Percentiles rank a stretch among this genome's conserved stretches.
phyloP scores from a whole-genome alignment of 2,113 vertebrate species.

The Apistogramma diplotaenia region DNA sequence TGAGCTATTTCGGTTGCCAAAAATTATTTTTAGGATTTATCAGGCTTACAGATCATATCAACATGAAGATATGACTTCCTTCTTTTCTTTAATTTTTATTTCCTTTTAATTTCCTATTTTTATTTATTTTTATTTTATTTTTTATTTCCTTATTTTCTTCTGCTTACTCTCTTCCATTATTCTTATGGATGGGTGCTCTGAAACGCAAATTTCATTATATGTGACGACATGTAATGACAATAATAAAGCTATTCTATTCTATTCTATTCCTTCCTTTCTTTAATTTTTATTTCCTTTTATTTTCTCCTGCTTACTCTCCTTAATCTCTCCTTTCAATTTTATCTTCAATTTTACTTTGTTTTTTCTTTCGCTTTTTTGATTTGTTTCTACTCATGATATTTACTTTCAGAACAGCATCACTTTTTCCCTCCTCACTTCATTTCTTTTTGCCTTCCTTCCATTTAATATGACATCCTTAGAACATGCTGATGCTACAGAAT shows the following conservation, averaged over 20 bases:
- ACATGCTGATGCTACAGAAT: not conserved
- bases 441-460: not conserved
- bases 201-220: too few relatives aligned
- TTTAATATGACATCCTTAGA: not conserved
- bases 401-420: not conserved
- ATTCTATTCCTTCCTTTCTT: not conserved
- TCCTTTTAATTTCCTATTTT: not conserved
- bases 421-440: not conserved
- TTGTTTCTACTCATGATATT: not conserved
- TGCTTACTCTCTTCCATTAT: too few relatives aligned
- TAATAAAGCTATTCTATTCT: too few relatives aligned
- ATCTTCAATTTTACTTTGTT: too few relatives aligned
- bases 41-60: too few relatives aligned
- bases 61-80: not conserved
- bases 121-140: too few relatives aligned
- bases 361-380: too few relatives aligned
- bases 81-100: not conserved
- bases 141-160: too few relatives aligned
- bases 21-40: not conserved
- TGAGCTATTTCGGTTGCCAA: accelerated
- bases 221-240: too few relatives aligned
- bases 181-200: too few relatives aligned
- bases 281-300: not conserved
- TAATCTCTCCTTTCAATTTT: not conserved
- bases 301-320: not conserved